These are phyloP conservation scores for Varecia variegata DNA, from an alignment of 2,797 vertebrate species.

Conservation along the genomic window DNA sequence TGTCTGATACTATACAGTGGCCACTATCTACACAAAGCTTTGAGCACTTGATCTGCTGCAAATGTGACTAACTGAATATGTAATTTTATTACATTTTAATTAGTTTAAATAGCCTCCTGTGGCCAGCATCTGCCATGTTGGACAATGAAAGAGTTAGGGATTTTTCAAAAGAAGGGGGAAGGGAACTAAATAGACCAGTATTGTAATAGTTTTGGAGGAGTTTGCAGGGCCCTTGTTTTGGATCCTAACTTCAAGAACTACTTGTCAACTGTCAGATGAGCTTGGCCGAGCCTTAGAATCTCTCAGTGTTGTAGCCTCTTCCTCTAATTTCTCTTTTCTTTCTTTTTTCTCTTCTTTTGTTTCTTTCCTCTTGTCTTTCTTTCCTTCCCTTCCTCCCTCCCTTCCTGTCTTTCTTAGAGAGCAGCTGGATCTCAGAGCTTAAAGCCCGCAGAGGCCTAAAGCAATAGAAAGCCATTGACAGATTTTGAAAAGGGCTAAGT, in stretches of 20 bases:
- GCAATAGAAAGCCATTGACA: not conserved
- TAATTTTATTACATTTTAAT: not conserved
- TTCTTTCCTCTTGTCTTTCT: not conserved
- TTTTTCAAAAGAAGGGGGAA: not conserved
- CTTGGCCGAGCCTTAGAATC: not conserved
- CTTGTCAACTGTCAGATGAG: rapidly evolving
- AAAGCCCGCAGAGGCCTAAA: not conserved
- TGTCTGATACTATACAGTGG: not conserved
- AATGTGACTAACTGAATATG: not conserved
- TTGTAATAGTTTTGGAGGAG: not conserved
- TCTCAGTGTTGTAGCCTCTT: not conserved
- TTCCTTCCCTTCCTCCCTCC: not conserved
- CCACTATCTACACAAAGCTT: not conserved
- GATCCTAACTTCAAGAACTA: not conserved
- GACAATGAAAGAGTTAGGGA: not conserved
- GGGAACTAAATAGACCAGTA: not conserved
- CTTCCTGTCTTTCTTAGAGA: not conserved
- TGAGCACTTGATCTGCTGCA: no score
- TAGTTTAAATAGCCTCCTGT: not conserved
- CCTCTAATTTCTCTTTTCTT: not conserved
- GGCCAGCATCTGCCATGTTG: not conserved
- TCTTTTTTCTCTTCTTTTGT: not conserved
- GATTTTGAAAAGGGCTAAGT: not conserved
- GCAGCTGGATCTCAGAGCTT: not conserved
- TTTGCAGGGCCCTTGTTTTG: not conserved